phyloP scores from a whole-genome alignment of 2,113 vertebrate genomes.

The Anolis sagrei region DNA sequence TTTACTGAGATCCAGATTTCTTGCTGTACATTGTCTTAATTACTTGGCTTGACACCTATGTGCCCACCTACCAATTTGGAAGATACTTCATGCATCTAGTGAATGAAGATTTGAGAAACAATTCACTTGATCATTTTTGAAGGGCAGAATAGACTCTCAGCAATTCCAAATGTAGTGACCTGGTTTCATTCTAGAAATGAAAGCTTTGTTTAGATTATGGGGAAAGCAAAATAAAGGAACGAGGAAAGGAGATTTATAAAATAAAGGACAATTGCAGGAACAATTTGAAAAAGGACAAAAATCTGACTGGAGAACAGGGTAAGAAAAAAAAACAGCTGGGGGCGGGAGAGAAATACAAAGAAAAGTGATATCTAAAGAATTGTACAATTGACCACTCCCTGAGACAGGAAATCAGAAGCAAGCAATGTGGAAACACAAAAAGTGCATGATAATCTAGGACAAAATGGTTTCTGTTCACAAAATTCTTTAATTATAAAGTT shows the following conservation, averaged over 20 bases:
- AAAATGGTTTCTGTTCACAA: not conserved
- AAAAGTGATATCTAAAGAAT: not conserved
- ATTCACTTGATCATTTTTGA: not conserved
- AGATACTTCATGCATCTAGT: not conserved
- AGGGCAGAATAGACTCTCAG: not conserved
- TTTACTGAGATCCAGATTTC: not conserved
- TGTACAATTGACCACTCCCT: not conserved
- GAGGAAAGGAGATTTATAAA: not conserved
- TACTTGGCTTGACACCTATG: not conserved
- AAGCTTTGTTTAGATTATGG: not conserved
- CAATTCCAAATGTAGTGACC: not conserved
- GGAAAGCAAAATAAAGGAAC: not conserved
- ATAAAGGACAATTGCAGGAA: not conserved
- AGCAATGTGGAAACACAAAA: not conserved
- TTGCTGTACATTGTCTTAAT: not conserved
- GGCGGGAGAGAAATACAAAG: not conserved
- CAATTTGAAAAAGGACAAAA: not conserved
- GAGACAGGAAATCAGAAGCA: not conserved
- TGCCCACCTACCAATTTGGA: not conserved
- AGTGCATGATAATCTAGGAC: not conserved
- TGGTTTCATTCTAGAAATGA: not conserved
- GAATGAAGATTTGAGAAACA: not conserved
- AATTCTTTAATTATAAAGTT: not conserved
- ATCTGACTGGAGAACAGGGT: not conserved
- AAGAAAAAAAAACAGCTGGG: too few species aligned